Evolutionary conservation across 2,797 vertebrate species (phyloP).

Genomic region (Pseudomugil tenellus): DNA sequence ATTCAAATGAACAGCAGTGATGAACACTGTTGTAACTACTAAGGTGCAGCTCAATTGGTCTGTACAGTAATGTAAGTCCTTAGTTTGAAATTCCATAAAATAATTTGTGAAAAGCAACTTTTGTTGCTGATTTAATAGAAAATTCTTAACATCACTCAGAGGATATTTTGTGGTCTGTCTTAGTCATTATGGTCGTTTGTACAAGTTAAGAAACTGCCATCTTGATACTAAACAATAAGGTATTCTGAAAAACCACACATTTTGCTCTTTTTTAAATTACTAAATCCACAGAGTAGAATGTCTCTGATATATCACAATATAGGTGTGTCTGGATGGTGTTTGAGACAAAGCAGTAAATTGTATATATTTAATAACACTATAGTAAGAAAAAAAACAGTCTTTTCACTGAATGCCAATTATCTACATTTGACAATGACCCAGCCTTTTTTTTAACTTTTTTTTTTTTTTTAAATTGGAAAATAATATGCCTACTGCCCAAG

Average conservation of each 20-base stretch:
- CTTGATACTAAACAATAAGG: background rate
- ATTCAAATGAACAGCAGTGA: background rate
- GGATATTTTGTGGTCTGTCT: background rate
- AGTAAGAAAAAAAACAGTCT: conserved; percentile 14
- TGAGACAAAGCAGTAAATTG: no score
- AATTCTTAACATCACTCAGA: no score
- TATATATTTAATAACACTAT: no score
- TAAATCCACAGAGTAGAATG: background rate
- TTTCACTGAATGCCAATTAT: conserved; percentile 75
- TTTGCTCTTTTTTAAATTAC: no score
- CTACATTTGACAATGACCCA: conserved; percentile 71
- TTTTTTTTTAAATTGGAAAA: conserved; percentile 73
- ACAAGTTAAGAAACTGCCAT: background rate
- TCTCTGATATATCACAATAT: no score
- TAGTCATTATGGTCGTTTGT: background rate
- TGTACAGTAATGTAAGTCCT: background rate
- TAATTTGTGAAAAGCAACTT: no score
- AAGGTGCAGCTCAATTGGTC: background rate
- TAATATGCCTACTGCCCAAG: conserved; percentile 74
- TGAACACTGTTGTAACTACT: background rate
- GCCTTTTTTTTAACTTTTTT: conserved; percentile 78
- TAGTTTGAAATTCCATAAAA: background rate
- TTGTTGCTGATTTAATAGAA: background rate
- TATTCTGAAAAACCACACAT: background rate
- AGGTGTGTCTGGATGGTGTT: no score